Base-by-base conservation (phyloP, 2,113 vertebrate genomes). In the Gallinago undulata region DNA sequence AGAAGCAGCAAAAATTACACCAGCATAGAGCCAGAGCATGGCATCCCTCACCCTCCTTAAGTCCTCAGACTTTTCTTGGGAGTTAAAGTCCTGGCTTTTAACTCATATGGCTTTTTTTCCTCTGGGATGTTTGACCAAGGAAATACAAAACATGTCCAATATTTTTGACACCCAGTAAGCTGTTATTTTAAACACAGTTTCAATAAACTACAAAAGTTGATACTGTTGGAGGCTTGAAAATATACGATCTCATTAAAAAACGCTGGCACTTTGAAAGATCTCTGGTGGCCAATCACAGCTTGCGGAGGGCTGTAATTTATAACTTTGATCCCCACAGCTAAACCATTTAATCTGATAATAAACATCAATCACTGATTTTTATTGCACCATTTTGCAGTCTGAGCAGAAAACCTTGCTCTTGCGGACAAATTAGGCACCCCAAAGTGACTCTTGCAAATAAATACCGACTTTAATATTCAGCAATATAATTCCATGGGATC, bases 251-350 rank as follows among this genome's bases (percentile, higher is more conserved):
- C 96, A 97, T 98, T 97, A 89, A 95, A 92, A 95, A 95, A 19
- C 6, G 12, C 78, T 95, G 94, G 60, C 97, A 98, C 97, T 98
- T 96, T 53, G 94, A 97, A 94, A 95, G 63, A 96, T 93, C 97
- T 98, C 97, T 27, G 82, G 95, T 97, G 98, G 97, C 98, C 98
- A 98, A 98, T 98, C 97, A 96, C 97, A 97, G 93, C 96, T 95
- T 87, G 92, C 81, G 96, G 89, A 94, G 86, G 95, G 92, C 95
- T 97, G 90, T 93, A 92, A 96, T 98, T 98, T 97, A 98, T 92
- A 75, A 81, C 75, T 77, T 63, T 95, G 94, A 95, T 96, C 94
- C 96, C 96, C 90, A 72, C 78, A 94, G 95, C 95, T 93, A 83
- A 97, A 96, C 92, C 98, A 91, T 98, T 98, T 98, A 97, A 98